phyloP scores from a whole-genome alignment of 2,113 vertebrate genomes.

The Microtus richardsoni region DNA sequence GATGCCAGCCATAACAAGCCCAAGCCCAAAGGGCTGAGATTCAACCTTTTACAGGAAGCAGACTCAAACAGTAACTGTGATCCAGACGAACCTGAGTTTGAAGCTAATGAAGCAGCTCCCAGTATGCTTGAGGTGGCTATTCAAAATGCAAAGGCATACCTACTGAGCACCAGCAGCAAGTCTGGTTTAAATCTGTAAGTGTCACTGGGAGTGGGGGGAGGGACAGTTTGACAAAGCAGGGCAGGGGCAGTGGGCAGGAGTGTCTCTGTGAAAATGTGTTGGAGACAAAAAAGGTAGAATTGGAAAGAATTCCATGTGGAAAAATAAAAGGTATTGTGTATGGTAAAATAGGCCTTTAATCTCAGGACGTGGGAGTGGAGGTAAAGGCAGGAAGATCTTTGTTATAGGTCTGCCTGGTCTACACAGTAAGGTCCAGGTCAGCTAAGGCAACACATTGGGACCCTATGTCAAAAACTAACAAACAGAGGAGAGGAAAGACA shows the following conservation, averaged over 20 bases:
- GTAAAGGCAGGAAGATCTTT: neutral
- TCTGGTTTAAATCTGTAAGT: conserved; percentile 93
- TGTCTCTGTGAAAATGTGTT: neutral
- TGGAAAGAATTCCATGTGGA: neutral
- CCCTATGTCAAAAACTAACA: neutral
- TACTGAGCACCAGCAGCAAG: conserved; percentile 85
- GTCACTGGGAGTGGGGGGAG: neutral
- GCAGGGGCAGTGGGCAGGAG: neutral
- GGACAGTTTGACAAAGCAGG: neutral
- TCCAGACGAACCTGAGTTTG: conserved; percentile 48
- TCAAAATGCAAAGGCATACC: conserved; percentile 89
- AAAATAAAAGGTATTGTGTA: neutral
- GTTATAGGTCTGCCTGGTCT: neutral
- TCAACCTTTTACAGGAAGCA: conserved; percentile 45
- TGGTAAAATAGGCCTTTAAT: neutral
- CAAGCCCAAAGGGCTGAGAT: neutral
- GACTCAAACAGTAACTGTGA: conserved; percentile 67
- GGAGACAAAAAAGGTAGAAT: neutral
- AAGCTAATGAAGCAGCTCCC: neutral
- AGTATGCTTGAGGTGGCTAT: conserved; percentile 76
- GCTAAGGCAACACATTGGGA: neutral
- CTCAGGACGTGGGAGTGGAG: neutral
- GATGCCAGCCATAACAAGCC: neutral
- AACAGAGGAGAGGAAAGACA: neutral
- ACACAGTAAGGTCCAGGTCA: neutral